Conservation (phyloP, 2,888 invertebrate genomes). For the Andrena bucephala region DNA sequence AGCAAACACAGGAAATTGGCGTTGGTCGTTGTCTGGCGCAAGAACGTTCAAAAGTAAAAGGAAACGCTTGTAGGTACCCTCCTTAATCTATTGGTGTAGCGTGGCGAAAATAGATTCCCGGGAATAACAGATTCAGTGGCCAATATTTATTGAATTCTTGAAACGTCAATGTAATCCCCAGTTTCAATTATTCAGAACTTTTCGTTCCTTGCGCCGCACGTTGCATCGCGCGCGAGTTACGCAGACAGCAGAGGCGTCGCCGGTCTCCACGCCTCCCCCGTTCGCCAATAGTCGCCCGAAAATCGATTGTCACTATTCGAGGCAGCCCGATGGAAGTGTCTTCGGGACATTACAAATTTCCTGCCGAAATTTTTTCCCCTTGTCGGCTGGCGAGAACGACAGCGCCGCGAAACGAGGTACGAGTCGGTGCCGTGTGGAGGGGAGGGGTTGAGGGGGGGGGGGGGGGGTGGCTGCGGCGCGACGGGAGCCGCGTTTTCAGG, state of each 20-base stretch:
- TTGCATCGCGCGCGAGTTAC: background rate
- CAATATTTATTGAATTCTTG: too few relatives aligned
- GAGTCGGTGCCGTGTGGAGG: conserved; percentile 15
- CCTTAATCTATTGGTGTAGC: background rate
- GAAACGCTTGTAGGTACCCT: background rate
- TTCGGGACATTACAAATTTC: conserved; percentile 33
- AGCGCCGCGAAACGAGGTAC: conserved; percentile 45
- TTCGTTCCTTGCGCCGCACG: too few relatives aligned
- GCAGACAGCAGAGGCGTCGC: background rate
- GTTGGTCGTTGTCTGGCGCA: background rate
- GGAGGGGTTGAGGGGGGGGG: background rate
- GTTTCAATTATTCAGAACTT: too few relatives aligned
- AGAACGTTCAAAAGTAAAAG: background rate
- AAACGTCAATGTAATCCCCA: too few relatives aligned
- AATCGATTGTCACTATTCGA: conserved; percentile 35
- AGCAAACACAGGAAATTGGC: background rate
- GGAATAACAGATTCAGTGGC: too few relatives aligned
- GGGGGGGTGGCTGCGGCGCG: conserved; percentile 10
- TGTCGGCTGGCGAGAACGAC: conserved; percentile 47
- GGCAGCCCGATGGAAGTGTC: conserved; percentile 29
- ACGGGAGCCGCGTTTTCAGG: conserved; percentile 67
- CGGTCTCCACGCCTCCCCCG: background rate
- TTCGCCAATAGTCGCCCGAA: conserved; percentile 5
- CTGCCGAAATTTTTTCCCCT: conserved; percentile 4
- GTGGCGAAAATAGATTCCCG: background rate